Evolutionary conservation across 2,113 vertebrate genomes (phyloP), one percentile per base, ranked within the genome.

Genomic region (Corydoras maculifer): DNA sequence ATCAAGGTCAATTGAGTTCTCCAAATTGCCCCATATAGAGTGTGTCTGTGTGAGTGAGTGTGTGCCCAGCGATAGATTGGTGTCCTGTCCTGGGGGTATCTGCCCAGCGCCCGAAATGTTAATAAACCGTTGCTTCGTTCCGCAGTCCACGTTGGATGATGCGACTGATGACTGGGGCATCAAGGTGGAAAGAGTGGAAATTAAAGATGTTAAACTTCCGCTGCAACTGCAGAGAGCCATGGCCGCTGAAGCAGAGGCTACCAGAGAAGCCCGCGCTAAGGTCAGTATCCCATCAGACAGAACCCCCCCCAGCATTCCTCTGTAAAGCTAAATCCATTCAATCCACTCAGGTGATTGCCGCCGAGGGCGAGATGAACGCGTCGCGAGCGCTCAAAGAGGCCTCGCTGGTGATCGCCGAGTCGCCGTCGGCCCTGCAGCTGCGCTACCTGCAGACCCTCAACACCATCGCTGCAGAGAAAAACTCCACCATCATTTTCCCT

Each of bases 121-220:
- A 53, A 53, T 53, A 15, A 49, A n/a, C 30, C 48, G 8, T 48
- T 12, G 12, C 5, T 62, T 69, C 50, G 32, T 61, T 18, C 51
- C 3, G 9, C 61, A 98, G 97, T 69, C 31, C 9, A 88, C 91
- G 0, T 89, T 98, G 65, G 96, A 98, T 9, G 92, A 92, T 0
- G 97, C 95, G 8, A 98, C 97, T 0, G 93, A 98, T 0, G 77
- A 92, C 9, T 99, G 96, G 96, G 96, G 96, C 1, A 98, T 98
- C 76, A 98, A 98, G 77, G 96, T 99, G 81, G 93, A 98, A 80
- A 93, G 97, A 0, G 96, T 99, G 83, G 97, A 99, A 77, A 99
- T 99, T 70, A 99, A 98, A 80, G 95, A 99, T 0, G 94, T 97
- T 77, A 97, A 98, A 69, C 85, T 99, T 2, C 97, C 97, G 0